Percentiles rank a stretch among this genome's conserved stretches.
These are phyloP conservation scores for Tetranychus piercei DNA, from an alignment of 2,888 invertebrate genomes.

Conservation along the genomic window DNA sequence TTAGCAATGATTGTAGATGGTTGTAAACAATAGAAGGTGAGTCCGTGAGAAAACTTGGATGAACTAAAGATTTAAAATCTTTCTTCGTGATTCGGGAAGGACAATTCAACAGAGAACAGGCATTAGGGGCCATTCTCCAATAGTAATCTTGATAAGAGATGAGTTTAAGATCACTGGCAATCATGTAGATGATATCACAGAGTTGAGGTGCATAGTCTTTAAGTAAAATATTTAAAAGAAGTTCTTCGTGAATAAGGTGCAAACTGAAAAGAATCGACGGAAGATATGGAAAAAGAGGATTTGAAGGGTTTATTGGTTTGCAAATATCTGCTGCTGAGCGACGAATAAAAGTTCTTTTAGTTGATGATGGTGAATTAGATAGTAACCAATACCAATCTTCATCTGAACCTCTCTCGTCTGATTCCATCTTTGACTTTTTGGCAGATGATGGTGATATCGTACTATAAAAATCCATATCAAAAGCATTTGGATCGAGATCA, in stretches of 20 bases:
- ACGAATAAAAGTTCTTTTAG: background rate
- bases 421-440: constrained; percentile 43
- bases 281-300: constrained; percentile 45
- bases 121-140: constrained; percentile 59
- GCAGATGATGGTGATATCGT: constrained; percentile 12
- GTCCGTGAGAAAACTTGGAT: constrained; percentile 27
- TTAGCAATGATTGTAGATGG: constrained; percentile 33
- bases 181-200: constrained; percentile 19
- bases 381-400: constrained; percentile 34
- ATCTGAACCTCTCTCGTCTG: constrained; percentile 53
- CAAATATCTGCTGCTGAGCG: background rate
- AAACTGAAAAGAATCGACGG: constrained; percentile 56
- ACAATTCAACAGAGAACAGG: constrained; percentile 35
- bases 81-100: constrained; percentile 35
- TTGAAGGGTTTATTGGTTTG: background rate
- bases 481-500: constrained; percentile 28
- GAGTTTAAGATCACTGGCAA: constrained; percentile 47
- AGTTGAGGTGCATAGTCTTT: constrained; percentile 15
- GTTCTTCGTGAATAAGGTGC: constrained; percentile 66
- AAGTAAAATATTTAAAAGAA: constrained; percentile 44
- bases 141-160: constrained; percentile 56
- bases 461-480: constrained; percentile 7
- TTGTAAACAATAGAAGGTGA: constrained; percentile 17
- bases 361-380: background rate
- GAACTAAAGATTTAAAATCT: constrained; percentile 42